Base-by-base conservation (phyloP, 2,888 invertebrate genomes). In the Drosophila basisetae region DNA sequence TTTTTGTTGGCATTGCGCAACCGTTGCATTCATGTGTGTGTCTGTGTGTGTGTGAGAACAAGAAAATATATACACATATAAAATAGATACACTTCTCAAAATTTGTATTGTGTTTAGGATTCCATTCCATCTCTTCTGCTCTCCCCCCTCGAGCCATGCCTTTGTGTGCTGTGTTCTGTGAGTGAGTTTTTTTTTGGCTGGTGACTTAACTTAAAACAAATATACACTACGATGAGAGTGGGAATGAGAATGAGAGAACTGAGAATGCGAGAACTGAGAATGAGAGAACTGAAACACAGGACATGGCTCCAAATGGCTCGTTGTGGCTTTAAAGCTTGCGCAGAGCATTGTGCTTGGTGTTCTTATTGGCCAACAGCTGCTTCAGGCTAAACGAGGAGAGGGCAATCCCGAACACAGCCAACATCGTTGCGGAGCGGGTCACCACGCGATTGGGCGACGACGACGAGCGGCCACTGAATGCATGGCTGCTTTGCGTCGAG, bases 301-400 rank as follows among this genome's bases (percentile, higher is more conserved):
- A 69, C 72, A 79, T 80, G 76, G 60, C 41, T 41, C 68, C 47
- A 50, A 28, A 25, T 35, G 28, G 35, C 25, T 49, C 25, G 30
- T 7, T 2, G 18, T 18, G 25, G 28, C 68, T 66, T 83, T 92
- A 92, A 41, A 92, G 83, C 82, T 91, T 92, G 69, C 90, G 90
- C 74, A 92, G 67, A 9, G 82, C 76, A 75, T 79, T 89, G 63
- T 78, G 75, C 49, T 91, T 84, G 52, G 78, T 84, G 64, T 89
- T 82, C 74, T 90, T 92, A 64, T 82, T 94, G 74, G 94, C 91
- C 83, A 95, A 92, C 94, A 95, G 94, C 85, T 95, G 95, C 85
- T 95, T 95, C 61, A 95, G 94, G 93, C 95, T 95, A 93, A 95
- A 95, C 52, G 95, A 94, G 72, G 95, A 95, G 1, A 95, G 92